Evolutionary conservation across 2,797 vertebrate genomes (phyloP).

Genomic region (Tokudaia muenninki): DNA sequence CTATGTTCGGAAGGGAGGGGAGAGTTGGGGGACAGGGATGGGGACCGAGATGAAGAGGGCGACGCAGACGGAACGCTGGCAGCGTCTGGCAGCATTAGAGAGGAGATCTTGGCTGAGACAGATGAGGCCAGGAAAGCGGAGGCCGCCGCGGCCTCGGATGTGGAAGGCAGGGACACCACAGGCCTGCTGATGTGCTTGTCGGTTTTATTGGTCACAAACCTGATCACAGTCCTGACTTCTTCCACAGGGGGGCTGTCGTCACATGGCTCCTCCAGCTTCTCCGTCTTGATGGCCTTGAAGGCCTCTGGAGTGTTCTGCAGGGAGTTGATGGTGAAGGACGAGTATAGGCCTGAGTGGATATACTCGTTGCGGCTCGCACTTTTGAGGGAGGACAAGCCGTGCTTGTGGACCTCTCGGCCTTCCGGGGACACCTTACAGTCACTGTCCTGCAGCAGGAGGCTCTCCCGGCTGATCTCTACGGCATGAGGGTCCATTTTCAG

Average conservation of each 20-base stretch:
- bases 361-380: slow-evolving; percentile 93
- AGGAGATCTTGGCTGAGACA: slow-evolving; percentile 90
- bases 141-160: slow-evolving; percentile 87
- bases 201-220: slow-evolving; percentile 93
- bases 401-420: slow-evolving; percentile 90
- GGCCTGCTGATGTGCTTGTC: slow-evolving; percentile 90
- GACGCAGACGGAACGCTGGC: slow-evolving; percentile 88
- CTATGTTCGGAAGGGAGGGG: slow-evolving; percentile 89
- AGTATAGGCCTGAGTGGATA: slow-evolving; percentile 95
- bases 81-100: slow-evolving; percentile 87
- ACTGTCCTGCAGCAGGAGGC: slow-evolving; percentile 91
- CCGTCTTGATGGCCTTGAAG: slow-evolving; percentile 92
- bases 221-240: slow-evolving; percentile 96
- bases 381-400: slow-evolving; percentile 89
- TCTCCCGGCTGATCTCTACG: slow-evolving; percentile 94
- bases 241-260: slow-evolving; percentile 90
- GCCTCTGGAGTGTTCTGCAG: slow-evolving; percentile 92
- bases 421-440: slow-evolving; percentile 89
- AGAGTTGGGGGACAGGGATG: slow-evolving; percentile 90
- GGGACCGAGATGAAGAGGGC: slow-evolving; percentile 89
- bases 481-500: slow-evolving; percentile 95
- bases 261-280: slow-evolving; percentile 88
- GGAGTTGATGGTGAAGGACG: slow-evolving; percentile 95
- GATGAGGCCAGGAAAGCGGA: slow-evolving; percentile 89
- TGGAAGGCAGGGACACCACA: slow-evolving; percentile 90